phyloP scores from a whole-genome alignment of 2,797 vertebrate genomes.

The Vultur gryphus region DNA sequence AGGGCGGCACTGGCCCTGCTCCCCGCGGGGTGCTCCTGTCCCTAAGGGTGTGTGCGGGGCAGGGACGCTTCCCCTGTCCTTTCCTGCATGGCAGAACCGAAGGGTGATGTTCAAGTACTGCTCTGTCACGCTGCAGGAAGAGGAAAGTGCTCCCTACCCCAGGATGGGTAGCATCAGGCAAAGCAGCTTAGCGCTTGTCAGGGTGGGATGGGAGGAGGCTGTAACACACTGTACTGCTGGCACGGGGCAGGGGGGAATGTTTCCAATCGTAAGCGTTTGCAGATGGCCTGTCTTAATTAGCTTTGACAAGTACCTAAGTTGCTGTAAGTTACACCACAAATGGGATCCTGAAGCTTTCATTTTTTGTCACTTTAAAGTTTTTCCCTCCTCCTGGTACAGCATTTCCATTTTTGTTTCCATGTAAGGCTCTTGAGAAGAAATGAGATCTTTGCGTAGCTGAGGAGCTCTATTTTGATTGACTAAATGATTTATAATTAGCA shows the following conservation, averaged over 20 bases:
- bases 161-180: background rate
- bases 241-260: background rate
- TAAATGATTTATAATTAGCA: conserved; percentile 43
- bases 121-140: fast-evolving
- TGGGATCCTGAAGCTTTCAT: conserved; percentile 13
- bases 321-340: conserved; percentile 35
- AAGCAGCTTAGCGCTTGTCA: background rate
- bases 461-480: conserved; percentile 45
- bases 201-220: background rate
- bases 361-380: conserved; percentile 20
- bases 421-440: conserved; percentile 18
- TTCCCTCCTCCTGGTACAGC: background rate
- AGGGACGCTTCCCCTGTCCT: background rate
- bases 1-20: background rate
- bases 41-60: fast-evolving
- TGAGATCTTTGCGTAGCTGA: background rate
- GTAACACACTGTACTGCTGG: background rate
- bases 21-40: background rate
- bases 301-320: conserved; percentile 57
- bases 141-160: background rate
- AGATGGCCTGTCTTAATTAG: conserved; percentile 56
- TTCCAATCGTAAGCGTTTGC: background rate
- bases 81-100: background rate
- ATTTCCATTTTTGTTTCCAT: conserved; percentile 14
- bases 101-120: background rate